A percentile compares a stretch with the other conserved stretches of the same genome.
Evolutionary conservation across 2,113 vertebrate species (phyloP).

Genomic region (Beaufortia kweichowensis): DNA sequence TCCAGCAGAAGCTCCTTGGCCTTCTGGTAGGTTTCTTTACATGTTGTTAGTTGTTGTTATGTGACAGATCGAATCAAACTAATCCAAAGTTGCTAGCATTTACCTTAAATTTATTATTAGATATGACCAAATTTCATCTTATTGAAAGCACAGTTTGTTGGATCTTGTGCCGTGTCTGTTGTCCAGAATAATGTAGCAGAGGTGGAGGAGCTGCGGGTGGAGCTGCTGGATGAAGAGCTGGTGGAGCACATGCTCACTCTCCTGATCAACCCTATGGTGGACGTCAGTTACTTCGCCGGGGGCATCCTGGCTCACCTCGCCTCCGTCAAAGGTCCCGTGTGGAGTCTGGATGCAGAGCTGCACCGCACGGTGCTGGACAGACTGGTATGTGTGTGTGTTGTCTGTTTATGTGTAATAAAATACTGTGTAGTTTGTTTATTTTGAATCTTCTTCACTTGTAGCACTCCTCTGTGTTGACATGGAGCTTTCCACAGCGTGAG

Average conservation of each 20-base stretch:
- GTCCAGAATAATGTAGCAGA: slow-evolving; percentile 91
- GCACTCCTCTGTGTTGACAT: slow-evolving; percentile 88
- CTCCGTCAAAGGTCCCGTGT: slow-evolving; percentile 83
- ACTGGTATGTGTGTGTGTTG: slow-evolving; percentile 72
- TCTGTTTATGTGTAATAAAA: background rate
- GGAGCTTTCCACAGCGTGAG: slow-evolving; percentile 87
- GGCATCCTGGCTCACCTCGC: slow-evolving; percentile 90
- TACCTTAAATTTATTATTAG: too few species aligned
- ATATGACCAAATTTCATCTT: too few species aligned
- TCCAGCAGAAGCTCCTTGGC: slow-evolving; percentile 91
- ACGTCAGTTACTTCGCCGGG: slow-evolving; percentile 90
- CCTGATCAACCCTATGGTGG: slow-evolving; percentile 80
- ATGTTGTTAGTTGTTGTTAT: background rate
- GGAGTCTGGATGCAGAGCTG: slow-evolving; percentile 81
- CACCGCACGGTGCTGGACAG: slow-evolving; percentile 78
- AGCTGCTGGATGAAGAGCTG: slow-evolving; percentile 89
- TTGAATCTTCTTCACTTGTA: slow-evolving; percentile 62
- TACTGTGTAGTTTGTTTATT: background rate
- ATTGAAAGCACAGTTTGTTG: too few species aligned
- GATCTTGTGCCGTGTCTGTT: background rate
- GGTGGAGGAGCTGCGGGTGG: slow-evolving; percentile 85
- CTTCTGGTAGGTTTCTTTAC: slow-evolving; percentile 80
- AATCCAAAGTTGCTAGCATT: background rate
- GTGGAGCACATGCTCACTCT: slow-evolving; percentile 86
- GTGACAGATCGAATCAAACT: background rate